These are phyloP conservation scores for Okamejei kenojei DNA, from an alignment of 2,797 vertebrate genomes.

Conservation along the genomic window DNA sequence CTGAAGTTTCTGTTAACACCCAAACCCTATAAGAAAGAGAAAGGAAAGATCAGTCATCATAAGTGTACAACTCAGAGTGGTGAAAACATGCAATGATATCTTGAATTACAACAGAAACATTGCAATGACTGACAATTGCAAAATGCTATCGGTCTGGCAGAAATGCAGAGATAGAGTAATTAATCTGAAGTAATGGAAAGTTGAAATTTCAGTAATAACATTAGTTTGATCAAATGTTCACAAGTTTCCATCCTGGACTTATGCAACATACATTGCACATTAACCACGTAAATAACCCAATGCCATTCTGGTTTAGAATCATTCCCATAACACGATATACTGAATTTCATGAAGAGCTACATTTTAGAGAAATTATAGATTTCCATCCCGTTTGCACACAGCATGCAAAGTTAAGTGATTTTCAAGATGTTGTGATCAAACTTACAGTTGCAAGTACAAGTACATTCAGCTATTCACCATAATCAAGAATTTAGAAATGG, in stretches of 20 bases:
- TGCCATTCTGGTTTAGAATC: not conserved
- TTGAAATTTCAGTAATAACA: not conserved
- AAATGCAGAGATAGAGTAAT: not conserved
- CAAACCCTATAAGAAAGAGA: not conserved
- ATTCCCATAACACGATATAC: not conserved
- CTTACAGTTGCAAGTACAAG: not conserved
- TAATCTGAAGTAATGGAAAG: not conserved
- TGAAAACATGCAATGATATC: too few relatives aligned
- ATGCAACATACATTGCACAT: not conserved
- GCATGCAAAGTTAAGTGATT: not conserved
- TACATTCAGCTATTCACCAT: not conserved
- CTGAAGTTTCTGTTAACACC: conserved; percentile 33
- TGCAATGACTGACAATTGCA: not conserved
- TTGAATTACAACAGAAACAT: not conserved
- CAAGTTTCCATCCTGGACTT: not conserved
- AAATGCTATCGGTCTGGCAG: too few relatives aligned
- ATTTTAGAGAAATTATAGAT: not conserved
- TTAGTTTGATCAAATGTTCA: not conserved
- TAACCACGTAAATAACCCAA: not conserved
- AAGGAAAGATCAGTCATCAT: not conserved
- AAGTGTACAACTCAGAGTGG: not conserved
- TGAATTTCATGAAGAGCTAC: not conserved
- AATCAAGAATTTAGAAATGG: not conserved
- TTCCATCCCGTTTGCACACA: not conserved
- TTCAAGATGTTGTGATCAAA: not conserved